Conservation (phyloP, 2,113 vertebrate genomes). For the Arizona elegans region DNA sequence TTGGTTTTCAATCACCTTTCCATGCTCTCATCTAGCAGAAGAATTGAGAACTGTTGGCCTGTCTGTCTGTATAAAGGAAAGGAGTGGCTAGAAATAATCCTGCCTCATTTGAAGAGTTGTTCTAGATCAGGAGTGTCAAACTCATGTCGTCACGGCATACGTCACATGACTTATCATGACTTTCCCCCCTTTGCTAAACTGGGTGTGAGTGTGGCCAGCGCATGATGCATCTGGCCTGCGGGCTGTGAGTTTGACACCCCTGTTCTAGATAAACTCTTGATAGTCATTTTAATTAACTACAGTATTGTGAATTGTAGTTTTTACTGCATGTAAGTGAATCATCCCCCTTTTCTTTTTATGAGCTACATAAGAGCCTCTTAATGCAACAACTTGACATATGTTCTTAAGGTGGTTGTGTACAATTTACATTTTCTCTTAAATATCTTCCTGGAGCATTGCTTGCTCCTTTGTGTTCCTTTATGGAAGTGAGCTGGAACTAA, state of each 20-base stretch:
- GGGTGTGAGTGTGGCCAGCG: too few relatives aligned
- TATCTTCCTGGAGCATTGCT: neutral
- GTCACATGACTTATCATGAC: too few relatives aligned
- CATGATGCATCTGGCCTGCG: too few relatives aligned
- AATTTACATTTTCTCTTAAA: neutral
- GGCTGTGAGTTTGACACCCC: too few relatives aligned
- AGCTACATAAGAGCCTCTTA: neutral
- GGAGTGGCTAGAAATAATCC: neutral
- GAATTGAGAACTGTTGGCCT: neutral
- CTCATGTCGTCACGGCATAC: too few relatives aligned
- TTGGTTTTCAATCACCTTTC: neutral
- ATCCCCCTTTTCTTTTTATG: neutral
- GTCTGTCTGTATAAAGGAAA: neutral
- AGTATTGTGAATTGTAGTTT: neutral
- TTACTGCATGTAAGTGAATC: neutral
- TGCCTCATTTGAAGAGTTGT: neutral
- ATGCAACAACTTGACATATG: conserved; percentile 4
- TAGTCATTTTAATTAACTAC: neutral
- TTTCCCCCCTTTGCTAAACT: too few relatives aligned
- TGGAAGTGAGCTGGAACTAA: conserved; percentile 23
- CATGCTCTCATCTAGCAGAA: neutral
- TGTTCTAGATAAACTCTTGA: neutral
- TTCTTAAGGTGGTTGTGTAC: neutral
- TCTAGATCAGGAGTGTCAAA: neutral
- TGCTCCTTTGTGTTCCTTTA: neutral